Percentiles rank a stretch among this genome's conserved stretches.
Conservation (phyloP, 2,113 vertebrate genomes). For the Astatoreochromis straeleni region DNA sequence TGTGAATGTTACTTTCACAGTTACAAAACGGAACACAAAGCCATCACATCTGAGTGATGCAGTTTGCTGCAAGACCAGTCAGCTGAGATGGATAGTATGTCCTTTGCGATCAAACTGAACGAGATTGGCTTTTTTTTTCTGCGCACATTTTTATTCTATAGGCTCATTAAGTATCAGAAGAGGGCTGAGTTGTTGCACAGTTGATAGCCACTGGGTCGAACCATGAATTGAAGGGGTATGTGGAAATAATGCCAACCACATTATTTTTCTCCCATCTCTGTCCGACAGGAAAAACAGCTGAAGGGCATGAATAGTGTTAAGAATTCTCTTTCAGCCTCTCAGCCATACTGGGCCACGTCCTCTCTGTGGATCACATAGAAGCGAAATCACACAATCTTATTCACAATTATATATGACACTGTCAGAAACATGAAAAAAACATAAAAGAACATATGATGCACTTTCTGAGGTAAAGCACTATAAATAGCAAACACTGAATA, state of each 20-base stretch:
- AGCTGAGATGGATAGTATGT: slow-evolving; percentile 12
- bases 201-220: slow-evolving; percentile 20
- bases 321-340: slow-evolving; percentile 56
- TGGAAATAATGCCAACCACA: slow-evolving; percentile 44
- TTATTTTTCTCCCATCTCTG: slow-evolving; percentile 33
- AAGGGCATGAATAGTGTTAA: slow-evolving; percentile 54
- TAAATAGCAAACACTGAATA: background rate
- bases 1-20: slow-evolving; percentile 28
- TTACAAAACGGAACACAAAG: slow-evolving; percentile 41
- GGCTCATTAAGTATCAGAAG: slow-evolving; percentile 33
- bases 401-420: background rate
- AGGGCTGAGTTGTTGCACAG: background rate
- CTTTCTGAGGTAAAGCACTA: background rate
- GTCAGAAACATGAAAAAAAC: background rate
- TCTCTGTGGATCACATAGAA: slow-evolving; percentile 1
- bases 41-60: slow-evolving; percentile 38
- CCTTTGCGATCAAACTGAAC: slow-evolving; percentile 3
- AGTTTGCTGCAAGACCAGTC: slow-evolving; percentile 29
- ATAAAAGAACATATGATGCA: background rate
- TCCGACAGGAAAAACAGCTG: slow-evolving; percentile 46
- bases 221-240: slow-evolving; percentile 30
- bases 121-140: background rate
- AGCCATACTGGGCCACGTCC: background rate
- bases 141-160: slow-evolving; percentile 10
- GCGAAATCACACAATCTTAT: slow-evolving; percentile 11